A percentile compares a stretch with the other conserved stretches of the same genome.
These are phyloP conservation scores for Chondrosia reniformis DNA, from an alignment of 37 sponge, comb jelly and placozoan species.

Conservation along the genomic window DNA sequence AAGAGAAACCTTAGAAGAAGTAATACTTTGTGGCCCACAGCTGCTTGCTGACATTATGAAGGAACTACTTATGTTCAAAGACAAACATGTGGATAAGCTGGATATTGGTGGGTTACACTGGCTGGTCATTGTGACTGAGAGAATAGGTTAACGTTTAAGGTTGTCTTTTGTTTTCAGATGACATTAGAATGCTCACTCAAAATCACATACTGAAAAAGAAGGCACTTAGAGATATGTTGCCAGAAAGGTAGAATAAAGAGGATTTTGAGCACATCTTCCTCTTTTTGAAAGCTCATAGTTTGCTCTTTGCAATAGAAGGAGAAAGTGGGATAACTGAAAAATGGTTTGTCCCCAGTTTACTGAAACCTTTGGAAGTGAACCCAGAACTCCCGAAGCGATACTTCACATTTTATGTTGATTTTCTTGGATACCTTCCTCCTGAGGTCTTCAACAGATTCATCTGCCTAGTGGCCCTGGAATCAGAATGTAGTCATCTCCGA, in stretches of 20 bases:
- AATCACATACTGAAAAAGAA: not conserved
- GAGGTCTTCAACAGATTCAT: constrained; percentile 41
- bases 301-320: constrained; percentile 24
- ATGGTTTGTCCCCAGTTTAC: constrained; percentile 30
- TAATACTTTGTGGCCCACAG: constrained; percentile 40
- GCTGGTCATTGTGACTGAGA: not conserved
- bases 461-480: constrained; percentile 13
- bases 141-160: not conserved
- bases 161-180: too few species aligned
- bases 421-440: constrained; percentile 44
- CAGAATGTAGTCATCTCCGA: not conserved
- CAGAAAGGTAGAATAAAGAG: too few species aligned
- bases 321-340: not conserved
- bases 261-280: constrained; percentile 24
- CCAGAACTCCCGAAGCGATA: not conserved
- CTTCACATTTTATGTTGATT: constrained; percentile 40
- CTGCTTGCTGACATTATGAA: constrained; percentile 55
- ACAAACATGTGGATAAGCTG: not conserved
- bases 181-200: too few species aligned
- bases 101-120: not conserved
- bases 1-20: not conserved
- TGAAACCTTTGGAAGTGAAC: constrained; percentile 2
- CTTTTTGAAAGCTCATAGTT: constrained; percentile 45
- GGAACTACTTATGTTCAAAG: constrained; percentile 38
- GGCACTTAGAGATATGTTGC: not conserved